phyloP scores from a whole-genome alignment of 2,113 vertebrate species.

The Theropithecus gelada region DNA sequence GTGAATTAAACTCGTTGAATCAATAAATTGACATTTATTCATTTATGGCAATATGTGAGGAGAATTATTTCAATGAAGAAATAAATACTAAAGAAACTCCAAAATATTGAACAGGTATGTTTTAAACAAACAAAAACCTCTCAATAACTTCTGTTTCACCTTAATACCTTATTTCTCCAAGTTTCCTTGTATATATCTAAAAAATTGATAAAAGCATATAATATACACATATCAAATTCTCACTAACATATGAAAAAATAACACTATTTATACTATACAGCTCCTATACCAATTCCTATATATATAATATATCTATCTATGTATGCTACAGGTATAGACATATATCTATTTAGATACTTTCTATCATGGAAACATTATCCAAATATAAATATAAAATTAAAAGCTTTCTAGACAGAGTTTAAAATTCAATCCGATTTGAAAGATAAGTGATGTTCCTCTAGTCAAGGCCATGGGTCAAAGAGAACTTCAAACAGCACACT shows the following conservation, averaged over 20 bases:
- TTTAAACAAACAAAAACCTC: neutral
- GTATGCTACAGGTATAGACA: neutral
- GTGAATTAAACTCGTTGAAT: neutral
- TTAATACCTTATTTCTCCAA: neutral
- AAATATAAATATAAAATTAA: neutral
- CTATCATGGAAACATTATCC: neutral
- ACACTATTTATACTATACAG: neutral
- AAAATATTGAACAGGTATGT: neutral
- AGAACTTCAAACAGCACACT: neutral
- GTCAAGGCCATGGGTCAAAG: neutral
- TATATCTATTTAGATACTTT: neutral
- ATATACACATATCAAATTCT: neutral
- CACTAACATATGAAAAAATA: neutral
- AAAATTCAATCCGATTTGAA: neutral
- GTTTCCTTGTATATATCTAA: neutral
- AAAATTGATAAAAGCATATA: neutral
- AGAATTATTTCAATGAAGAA: neutral
- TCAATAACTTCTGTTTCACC: neutral
- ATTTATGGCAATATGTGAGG: neutral
- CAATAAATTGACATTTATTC: neutral
- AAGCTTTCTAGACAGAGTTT: neutral
- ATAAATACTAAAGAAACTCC: neutral
- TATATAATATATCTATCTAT: neutral
- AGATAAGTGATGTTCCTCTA: neutral
- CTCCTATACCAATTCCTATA: neutral